phyloP scores from a whole-genome alignment of 2,797 vertebrate species.

The Selene dorsalis region DNA sequence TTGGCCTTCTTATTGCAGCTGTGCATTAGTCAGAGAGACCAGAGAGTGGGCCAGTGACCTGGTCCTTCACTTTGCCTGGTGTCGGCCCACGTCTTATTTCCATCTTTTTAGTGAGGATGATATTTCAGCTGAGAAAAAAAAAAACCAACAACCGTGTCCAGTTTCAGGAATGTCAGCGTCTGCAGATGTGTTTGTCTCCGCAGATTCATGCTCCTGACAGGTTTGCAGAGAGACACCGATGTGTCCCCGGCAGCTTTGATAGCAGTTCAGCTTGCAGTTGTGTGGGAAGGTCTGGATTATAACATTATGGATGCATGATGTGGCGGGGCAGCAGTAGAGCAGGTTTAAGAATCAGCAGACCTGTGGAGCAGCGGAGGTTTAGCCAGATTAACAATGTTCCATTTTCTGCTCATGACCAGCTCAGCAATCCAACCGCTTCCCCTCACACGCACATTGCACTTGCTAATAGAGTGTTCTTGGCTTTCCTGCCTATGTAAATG shows the following conservation, averaged over 20 bases:
- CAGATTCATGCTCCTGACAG: background rate
- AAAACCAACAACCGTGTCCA: background rate
- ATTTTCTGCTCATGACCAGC: constrained; percentile 61
- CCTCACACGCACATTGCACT: constrained; percentile 52
- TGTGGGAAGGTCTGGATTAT: background rate
- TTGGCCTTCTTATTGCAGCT: background rate
- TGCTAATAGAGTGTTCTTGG: constrained; percentile 53
- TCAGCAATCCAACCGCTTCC: constrained; percentile 64
- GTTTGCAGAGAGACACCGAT: constrained; percentile 6
- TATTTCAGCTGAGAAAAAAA: background rate
- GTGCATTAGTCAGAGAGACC: background rate
- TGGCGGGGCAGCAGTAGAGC: constrained; percentile 44
- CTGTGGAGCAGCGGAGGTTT: constrained; percentile 52
- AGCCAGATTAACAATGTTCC: constrained; percentile 73
- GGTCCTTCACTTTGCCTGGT: background rate
- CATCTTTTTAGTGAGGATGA: background rate
- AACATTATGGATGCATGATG: constrained; percentile 43
- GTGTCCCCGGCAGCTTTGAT: background rate
- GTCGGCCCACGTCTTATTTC: background rate
- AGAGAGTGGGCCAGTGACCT: background rate
- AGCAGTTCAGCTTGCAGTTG: background rate
- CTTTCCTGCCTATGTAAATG: constrained; percentile 20
- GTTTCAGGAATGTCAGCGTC: background rate
- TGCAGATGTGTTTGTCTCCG: constrained; percentile 3
- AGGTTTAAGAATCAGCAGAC: constrained; percentile 66